Conservation (phyloP, 1,140 invertebrate genomes). For the Leptonema lineaticorne region DNA sequence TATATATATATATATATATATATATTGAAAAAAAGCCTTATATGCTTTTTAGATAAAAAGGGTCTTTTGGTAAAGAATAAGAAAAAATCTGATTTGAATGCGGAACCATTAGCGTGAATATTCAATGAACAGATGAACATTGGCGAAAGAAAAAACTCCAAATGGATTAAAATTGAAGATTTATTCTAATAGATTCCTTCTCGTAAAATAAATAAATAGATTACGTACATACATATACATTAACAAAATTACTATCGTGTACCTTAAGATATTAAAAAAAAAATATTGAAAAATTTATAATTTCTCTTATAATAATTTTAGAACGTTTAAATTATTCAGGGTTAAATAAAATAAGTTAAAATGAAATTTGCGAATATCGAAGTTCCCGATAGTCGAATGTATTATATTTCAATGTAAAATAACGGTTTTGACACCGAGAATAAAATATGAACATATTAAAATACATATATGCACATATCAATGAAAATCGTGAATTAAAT, state of each 20-base stretch:
- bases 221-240: no score
- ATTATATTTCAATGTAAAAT: not conserved
- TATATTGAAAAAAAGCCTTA: conserved; percentile 12
- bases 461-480: conserved; percentile 28
- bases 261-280: no score
- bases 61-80: not conserved
- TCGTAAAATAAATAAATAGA: not conserved
- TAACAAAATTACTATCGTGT: no score
- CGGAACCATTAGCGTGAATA: conserved; percentile 19
- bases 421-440: not conserved
- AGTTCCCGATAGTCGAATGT: no score
- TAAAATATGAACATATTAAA: conserved; percentile 2
- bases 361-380: not conserved
- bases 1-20: not conserved
- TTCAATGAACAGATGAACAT: conserved; percentile 12
- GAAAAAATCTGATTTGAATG: conserved; percentile 6
- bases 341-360: not conserved
- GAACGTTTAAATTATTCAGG: no score
- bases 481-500: conserved; percentile 21
- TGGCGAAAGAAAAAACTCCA: not conserved
- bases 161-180: not conserved
- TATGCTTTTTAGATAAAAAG: conserved; percentile 13
- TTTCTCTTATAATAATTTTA: no score
- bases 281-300: no score
- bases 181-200: not conserved